Evolutionary conservation across 2,797 vertebrate genomes (phyloP).

Genomic region (Poecilia velifera): DNA sequence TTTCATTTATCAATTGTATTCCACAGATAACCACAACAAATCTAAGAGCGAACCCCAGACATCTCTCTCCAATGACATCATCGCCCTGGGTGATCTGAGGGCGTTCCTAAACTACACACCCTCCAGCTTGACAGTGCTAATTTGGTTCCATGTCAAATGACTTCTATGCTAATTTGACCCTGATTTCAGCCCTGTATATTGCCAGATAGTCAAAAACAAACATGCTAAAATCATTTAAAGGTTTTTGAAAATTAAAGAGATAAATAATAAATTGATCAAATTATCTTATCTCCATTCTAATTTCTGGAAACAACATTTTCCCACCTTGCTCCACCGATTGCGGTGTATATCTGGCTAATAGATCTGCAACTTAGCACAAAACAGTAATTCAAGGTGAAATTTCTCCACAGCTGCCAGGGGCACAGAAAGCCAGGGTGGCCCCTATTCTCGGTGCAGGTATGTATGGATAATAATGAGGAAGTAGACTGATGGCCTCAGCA

Average conservation of each 20-base stretch:
- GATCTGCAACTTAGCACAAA: not conserved
- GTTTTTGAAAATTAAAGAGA: not conserved
- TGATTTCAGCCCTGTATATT: not conserved
- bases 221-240: not conserved
- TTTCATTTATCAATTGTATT: not conserved
- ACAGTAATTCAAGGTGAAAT: slow-evolving; percentile 54
- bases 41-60: not conserved
- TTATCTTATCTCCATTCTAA: not conserved
- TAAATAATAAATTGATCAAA: not conserved
- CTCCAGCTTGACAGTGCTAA: not conserved
- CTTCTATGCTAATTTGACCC: not conserved
- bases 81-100: not conserved
- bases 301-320: not conserved
- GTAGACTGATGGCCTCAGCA: slow-evolving; percentile 42
- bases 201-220: not conserved
- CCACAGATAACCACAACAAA: not conserved
- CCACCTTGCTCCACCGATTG: not conserved
- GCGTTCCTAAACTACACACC: not conserved
- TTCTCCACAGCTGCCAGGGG: slow-evolving; percentile 25
- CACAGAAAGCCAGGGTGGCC: slow-evolving; percentile 16
- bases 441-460: slow-evolving; percentile 24
- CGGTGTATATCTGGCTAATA: not conserved
- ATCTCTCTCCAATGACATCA: not conserved
- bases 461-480: slow-evolving; percentile 46
- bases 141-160: not conserved